These are phyloP conservation scores for Armadillidium nasatum DNA, from an alignment of 1,140 invertebrate species.

Conservation along the genomic window DNA sequence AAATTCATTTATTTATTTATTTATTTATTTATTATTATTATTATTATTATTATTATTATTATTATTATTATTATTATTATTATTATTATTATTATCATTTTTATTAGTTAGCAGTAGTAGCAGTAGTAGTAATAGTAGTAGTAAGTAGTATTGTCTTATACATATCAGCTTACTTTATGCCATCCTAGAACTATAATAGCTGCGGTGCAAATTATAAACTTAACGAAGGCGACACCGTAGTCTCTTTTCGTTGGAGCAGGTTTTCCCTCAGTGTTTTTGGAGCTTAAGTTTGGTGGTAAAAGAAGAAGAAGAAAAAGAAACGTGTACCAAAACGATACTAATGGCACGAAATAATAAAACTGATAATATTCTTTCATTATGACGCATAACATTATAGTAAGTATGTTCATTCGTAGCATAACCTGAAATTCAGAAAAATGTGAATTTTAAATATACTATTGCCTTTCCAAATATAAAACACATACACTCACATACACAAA, in stretches of 20 bases:
- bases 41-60: too few species aligned
- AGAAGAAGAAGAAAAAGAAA: constrained; percentile 71
- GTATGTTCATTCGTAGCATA: constrained; percentile 83
- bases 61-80: too few species aligned
- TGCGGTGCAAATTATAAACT: constrained; percentile 77
- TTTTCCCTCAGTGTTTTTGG: neutral
- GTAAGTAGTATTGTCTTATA: too few species aligned
- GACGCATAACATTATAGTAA: constrained; percentile 83
- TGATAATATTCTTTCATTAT: constrained; percentile 96
- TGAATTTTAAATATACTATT: too few species aligned
- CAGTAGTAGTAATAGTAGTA: too few species aligned
- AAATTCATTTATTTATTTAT: too few species aligned
- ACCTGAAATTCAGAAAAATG: too few species aligned
- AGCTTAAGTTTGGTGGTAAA: constrained; percentile 63
- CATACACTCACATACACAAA: too few species aligned
- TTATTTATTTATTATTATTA: too few species aligned
- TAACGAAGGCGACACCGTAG: constrained; percentile 57
- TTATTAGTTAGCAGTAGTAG: too few species aligned
- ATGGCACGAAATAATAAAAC: constrained; percentile 93
- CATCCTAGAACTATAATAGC: constrained; percentile 80
- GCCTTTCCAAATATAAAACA: too few species aligned
- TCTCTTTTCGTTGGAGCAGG: neutral
- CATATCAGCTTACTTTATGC: constrained; percentile 82
- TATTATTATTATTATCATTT: too few species aligned
- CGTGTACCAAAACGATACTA: constrained; percentile 90